Evolutionary conservation across 1,140 invertebrate species (phyloP), one percentile per base, ranked within the genome.

Genomic region (Calosoma granatense): DNA sequence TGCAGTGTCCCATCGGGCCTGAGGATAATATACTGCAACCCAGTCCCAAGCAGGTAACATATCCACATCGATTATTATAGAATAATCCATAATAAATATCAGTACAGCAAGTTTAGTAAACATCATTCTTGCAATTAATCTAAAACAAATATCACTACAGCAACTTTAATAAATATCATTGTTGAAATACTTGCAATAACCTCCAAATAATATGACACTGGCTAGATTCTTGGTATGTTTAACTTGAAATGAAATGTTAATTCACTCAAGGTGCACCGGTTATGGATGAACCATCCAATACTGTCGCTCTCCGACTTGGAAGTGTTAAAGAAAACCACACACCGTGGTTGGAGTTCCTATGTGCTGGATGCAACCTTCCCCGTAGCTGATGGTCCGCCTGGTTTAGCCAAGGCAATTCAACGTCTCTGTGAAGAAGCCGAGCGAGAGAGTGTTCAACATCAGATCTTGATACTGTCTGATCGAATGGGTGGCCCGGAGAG

Each of bases 1-100:
- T 99, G 67, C 83, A 92, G 58, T 91, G 89, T 66, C 90, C 90
- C 0, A 86, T 93, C 65, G 90, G 90, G 1, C 96, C 97, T 0
- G 94, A 96, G 67, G 86, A 86, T 0, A 99, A 99, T 74, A 90
- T 98, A 56, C 76, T 99, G 56, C 83, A 96, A 64, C 94, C 97
- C 2, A 87, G 83, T 66, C 80, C 88, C 0, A 75, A 88, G 61
- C 94, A 98, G 74, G 65, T 66, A 54, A 36, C n/a, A n/a, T n/a
- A n/a, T n/a, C n/a, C n/a, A 15, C 51, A 30, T 6, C 26, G 4
- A 30, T 30, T 6, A 30, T 30, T 30, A 6, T 14, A 30, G 26
- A 6, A 30, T 6, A 30, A 6, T 6, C 14, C 4, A 6, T 30
- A 14, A 30, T 30, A 30, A 30, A 30, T 30, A 30, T 30, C 4